Base-by-base conservation (phyloP, 2,888 invertebrate species). In the Perizoma affinitatum region DNA sequence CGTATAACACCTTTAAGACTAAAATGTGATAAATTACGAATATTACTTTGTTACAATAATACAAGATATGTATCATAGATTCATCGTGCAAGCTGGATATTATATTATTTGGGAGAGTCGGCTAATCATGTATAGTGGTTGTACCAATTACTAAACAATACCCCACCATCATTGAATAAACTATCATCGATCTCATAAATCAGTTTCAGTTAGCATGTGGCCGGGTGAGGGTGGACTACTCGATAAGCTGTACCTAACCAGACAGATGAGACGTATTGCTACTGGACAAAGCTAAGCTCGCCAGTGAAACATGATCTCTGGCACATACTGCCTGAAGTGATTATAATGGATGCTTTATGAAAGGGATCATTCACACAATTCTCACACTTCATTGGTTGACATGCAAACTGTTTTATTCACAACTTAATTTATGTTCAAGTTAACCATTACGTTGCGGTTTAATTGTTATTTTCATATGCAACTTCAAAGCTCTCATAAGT, bases 151-250 rank as follows among this genome's bases (percentile, higher is more conserved):
- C 79, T 82, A 79, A 80, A 79, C 76, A 69, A 73, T 74, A 77
- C 1, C 22, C 77, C 73, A 69, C 69, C 72, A 69, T 73, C 73
- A 75, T 72, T 80, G 76, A 80, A 84, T 82, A 80, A 84, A 82
- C 83, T 79, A 78, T 84, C 84, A 80, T 75, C 76, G 77, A 73
- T 71, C 79, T 78, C 82, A 82, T 90, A 87, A 87, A 90, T 90
- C 86, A 86, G 87, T 82, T 88, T 86, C 84, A 86, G 86, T 85
- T 83, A 79, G 79, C 84, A 83, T 82, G 82, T 82, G 83, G 74
- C 66, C 70, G 61, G 63, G 71, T 69, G 80, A 77, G 82, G 85
- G 87, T 82, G 84, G 79, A 80, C 76, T 79, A 79, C 71, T 79
- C 82, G 89, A 88, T 90, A 89, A 90, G 86, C 88, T 80, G 73